Evolutionary conservation across 2,888 invertebrate genomes (phyloP).

Genomic region (Hymenopus coronatus): DNA sequence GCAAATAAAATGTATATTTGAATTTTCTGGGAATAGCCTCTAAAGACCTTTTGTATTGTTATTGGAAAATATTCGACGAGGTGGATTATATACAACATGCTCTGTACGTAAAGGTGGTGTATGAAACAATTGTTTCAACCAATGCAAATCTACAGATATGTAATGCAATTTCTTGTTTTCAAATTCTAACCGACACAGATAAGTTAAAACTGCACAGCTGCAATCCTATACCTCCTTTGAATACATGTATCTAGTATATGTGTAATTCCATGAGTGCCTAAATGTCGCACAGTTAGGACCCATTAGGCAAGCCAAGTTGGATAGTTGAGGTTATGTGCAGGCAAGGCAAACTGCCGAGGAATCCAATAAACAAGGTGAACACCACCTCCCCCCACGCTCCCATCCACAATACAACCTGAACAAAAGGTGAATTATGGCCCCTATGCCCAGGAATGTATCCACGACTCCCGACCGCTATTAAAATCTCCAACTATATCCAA

Average conservation of each 20-base stretch:
- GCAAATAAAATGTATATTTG: too few relatives aligned
- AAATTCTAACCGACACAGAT: too few relatives aligned
- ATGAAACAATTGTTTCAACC: too few relatives aligned
- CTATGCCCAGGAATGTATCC: constrained; percentile 30
- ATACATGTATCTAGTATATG: background rate
- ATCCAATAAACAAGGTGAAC: constrained; percentile 34
- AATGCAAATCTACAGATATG: too few relatives aligned
- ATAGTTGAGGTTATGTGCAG: background rate
- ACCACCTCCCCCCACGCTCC: background rate
- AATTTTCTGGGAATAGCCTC: too few relatives aligned
- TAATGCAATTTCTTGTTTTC: too few relatives aligned
- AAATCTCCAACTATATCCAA: constrained; percentile 16
- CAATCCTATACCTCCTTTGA: too few relatives aligned
- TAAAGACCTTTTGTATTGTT: too few relatives aligned
- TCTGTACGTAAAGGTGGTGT: too few relatives aligned
- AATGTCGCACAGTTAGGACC: background rate
- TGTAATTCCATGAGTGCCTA: background rate
- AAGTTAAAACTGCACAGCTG: too few relatives aligned
- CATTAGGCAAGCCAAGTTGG: constrained; percentile 12
- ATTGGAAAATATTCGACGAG: too few relatives aligned
- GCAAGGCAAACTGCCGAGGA: constrained; percentile 24
- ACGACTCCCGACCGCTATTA: constrained; percentile 2
- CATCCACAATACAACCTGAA: constrained; percentile 18
- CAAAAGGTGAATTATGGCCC: constrained; percentile 34
- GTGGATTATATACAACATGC: too few relatives aligned